Percentiles rank a stretch among this genome's conserved stretches.
These are phyloP conservation scores for Microchirus variegatus DNA, from an alignment of 2,797 vertebrate genomes.

Conservation along the genomic window DNA sequence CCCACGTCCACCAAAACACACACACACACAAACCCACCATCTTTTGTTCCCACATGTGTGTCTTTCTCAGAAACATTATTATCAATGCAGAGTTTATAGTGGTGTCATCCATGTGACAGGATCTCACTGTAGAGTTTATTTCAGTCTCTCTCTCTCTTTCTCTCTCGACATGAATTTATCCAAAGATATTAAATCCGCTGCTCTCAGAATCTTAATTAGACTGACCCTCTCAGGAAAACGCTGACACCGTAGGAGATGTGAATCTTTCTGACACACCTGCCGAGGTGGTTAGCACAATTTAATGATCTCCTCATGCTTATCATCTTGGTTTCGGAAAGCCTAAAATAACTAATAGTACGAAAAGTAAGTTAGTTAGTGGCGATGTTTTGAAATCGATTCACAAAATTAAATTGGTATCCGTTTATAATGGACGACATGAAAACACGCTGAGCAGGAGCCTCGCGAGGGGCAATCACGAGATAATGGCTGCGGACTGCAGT, in stretches of 20 bases:
- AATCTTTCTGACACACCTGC: constrained; percentile 36
- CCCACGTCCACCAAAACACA: constrained; percentile 8
- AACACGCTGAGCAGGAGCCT: not conserved
- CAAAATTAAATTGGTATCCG: not conserved
- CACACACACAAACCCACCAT: not conserved
- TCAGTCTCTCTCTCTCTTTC: constrained; percentile 52
- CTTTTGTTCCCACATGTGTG: constrained; percentile 15
- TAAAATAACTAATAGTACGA: not conserved
- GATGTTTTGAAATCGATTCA: not conserved
- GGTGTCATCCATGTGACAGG: constrained; percentile 22
- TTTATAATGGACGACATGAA: no score
- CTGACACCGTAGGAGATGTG: constrained; percentile 35
- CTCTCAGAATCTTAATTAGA: constrained; percentile 60
- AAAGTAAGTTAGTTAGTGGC: not conserved
- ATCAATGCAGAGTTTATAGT: constrained; percentile 52
- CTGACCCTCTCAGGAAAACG: constrained; percentile 34
- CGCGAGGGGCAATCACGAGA: not conserved
- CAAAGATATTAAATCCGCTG: constrained; percentile 22
- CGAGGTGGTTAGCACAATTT: constrained; percentile 10
- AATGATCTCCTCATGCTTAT: constrained; percentile 22
- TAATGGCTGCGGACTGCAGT: not conserved
- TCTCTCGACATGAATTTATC: constrained; percentile 65
- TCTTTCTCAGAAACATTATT: constrained; percentile 1
- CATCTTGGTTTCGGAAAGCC: constrained; percentile 8
- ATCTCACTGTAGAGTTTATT: constrained; percentile 45